Evolutionary conservation across 1,140 invertebrate genomes (phyloP).

Genomic region (Amphibalanus amphitrite): DNA sequence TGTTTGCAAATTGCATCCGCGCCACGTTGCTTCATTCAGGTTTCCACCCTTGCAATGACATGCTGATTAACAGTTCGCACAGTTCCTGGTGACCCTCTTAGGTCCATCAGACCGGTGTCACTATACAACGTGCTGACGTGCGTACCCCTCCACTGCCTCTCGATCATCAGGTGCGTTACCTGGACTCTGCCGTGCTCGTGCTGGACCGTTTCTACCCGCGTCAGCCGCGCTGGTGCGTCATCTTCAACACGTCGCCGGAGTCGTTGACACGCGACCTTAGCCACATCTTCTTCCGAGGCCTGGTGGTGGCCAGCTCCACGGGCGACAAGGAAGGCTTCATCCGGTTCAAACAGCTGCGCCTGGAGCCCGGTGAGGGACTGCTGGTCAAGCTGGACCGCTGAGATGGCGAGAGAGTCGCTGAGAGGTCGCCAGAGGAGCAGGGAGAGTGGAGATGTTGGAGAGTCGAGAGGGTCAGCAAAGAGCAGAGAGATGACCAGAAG

Average conservation of each 20-base stretch:
- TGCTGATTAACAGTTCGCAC: too few species aligned
- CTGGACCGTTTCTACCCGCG: conserved; percentile 57
- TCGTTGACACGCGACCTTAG: conserved; percentile 46
- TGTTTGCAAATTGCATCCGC: too few species aligned
- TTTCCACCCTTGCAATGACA: too few species aligned
- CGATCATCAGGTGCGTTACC: conserved; percentile 21
- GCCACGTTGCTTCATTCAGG: neutral
- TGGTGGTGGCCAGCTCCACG: conserved; percentile 32
- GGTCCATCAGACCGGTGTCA: too few species aligned
- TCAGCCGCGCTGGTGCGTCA: conserved; percentile 48
- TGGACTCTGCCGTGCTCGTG: conserved; percentile 42
- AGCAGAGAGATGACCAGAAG: too few species aligned
- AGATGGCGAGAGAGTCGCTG: too few species aligned
- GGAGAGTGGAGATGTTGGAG: too few species aligned
- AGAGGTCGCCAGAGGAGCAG: too few species aligned
- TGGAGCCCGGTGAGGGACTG: conserved; percentile 16
- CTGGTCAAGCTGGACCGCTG: conserved; percentile 15
- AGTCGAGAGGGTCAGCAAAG: too few species aligned
- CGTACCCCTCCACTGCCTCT: too few species aligned
- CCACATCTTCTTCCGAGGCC: conserved; percentile 51
- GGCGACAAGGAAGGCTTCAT: conserved; percentile 14
- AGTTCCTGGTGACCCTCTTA: too few species aligned
- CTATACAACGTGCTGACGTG: too few species aligned
- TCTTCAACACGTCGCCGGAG: conserved; percentile 44
- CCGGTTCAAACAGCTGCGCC: conserved; percentile 12